Conservation (phyloP, 2,888 invertebrate genomes). For the Pogonocherus hispidulus region DNA sequence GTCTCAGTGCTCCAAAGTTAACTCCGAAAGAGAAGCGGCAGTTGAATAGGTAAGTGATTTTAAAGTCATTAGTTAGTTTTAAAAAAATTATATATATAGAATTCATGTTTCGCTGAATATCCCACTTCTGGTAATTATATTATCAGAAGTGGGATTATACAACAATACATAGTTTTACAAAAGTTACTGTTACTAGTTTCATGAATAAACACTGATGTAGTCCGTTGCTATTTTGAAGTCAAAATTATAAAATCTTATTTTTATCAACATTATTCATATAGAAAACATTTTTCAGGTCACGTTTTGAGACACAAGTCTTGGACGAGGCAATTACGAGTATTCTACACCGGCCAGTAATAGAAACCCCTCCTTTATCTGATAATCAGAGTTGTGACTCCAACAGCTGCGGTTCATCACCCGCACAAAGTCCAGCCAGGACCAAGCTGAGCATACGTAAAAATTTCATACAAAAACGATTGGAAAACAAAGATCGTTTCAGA, state of each 20-base stretch:
- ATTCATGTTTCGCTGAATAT: not conserved
- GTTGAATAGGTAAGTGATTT: constrained; percentile 70
- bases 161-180: too few relatives aligned
- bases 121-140: not conserved
- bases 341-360: constrained; percentile 56
- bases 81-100: too few relatives aligned
- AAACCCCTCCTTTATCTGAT: constrained; percentile 21
- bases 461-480: constrained; percentile 72
- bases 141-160: too few relatives aligned
- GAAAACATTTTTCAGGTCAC: constrained; percentile 61
- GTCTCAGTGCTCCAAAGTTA: constrained; percentile 59
- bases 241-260: too few relatives aligned
- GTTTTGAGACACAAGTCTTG: constrained; percentile 79
- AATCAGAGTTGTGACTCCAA: constrained; percentile 43
- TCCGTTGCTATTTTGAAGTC: too few relatives aligned
- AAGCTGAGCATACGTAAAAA: constrained; percentile 62
- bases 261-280: too few relatives aligned
- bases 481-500: constrained; percentile 81
- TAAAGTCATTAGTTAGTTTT: too few relatives aligned
- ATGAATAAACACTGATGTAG: too few relatives aligned
- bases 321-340: constrained; percentile 60
- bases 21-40: constrained; percentile 78
- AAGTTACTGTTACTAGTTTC: too few relatives aligned
- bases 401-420: constrained; percentile 40
- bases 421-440: constrained; percentile 55